These are phyloP conservation scores for Rotaria macrura DNA, from an alignment of 2,888 invertebrate genomes.

Conservation along the genomic window DNA sequence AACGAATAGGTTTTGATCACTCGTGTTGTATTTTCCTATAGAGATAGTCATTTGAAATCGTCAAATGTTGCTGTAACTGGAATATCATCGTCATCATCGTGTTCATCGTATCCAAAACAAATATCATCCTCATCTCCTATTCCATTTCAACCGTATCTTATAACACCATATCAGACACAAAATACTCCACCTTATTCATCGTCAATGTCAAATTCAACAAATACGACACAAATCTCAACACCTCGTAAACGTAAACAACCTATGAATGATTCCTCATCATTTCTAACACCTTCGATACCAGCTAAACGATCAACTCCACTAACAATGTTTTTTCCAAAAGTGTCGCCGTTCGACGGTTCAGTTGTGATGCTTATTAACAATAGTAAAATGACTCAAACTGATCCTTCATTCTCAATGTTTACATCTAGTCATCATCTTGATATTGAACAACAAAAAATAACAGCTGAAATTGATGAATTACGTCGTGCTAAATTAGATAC, in stretches of 20 bases:
- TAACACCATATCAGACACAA: neutral
- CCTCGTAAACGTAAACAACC: slow-evolving; percentile 20
- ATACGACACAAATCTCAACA: neutral
- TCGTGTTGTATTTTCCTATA: neutral
- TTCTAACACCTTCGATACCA: neutral
- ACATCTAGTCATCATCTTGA: neutral
- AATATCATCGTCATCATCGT: neutral
- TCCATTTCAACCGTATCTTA: neutral
- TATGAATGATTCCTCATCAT: neutral
- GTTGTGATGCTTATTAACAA: neutral
- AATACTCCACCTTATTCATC: neutral
- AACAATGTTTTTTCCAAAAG: neutral
- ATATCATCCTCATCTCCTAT: slow-evolving; percentile 12
- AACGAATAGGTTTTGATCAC: no score
- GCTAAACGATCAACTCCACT: neutral
- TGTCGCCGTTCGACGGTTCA: neutral
- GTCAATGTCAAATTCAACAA: neutral
- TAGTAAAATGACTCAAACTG: slow-evolving; percentile 7
- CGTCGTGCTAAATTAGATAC: neutral
- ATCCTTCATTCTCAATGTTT: neutral
- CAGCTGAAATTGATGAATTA: neutral
- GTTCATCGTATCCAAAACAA: neutral
- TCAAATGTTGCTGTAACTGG: neutral
- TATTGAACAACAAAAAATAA: neutral
- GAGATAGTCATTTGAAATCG: neutral